Evolutionary conservation across 2,113 vertebrate genomes (phyloP), one percentile per base, ranked within the genome.

Genomic region (Microcebus lehilahytsara): DNA sequence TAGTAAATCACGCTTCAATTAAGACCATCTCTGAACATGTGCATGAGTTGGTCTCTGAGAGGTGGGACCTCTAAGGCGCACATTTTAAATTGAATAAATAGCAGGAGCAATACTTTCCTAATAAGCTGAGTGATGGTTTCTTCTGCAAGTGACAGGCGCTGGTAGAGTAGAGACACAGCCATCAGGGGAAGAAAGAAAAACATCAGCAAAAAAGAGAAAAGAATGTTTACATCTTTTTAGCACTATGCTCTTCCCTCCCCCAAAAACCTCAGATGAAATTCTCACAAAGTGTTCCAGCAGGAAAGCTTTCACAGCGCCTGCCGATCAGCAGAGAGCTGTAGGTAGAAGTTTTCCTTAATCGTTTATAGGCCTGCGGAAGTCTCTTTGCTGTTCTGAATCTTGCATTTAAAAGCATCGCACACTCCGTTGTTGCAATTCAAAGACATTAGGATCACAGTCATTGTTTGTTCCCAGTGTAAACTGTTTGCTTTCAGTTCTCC

Each of bases 1-100:
- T 58, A 91, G 95, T 97, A 98, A 98, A 97, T 98, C 85, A 95
- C 1, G 51, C 37, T 91, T 92, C 97, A 98, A 97, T 98, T 98
- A 98, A 98, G 97, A 97, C 83, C 91, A 30, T 97, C 89, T 98
- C 85, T 96, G 95, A 98, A 96, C 88, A 96, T 0, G 0, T 93
- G 96, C 88, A 89, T 90, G 94, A 97, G 95, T 78, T 96, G 87
- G 72, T 94, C 81, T 98, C 84, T 96, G 95, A 96, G 89, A 97
- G 96, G 96, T 93, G 93, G 53, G 95, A 56, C 37, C 72, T 88
- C 92, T 95, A 93, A 97, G 97, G 60, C 87, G 95, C 22, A 12
- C 92, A 81, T 96, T 98, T 96, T 97, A 98, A 98, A 97, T 87
- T 71, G 81, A 94, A 96, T 83, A 97, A 97, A 75, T 72, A 78